Conservation (phyloP, 1,140 invertebrate species). For the Diorhabda sublineata region DNA sequence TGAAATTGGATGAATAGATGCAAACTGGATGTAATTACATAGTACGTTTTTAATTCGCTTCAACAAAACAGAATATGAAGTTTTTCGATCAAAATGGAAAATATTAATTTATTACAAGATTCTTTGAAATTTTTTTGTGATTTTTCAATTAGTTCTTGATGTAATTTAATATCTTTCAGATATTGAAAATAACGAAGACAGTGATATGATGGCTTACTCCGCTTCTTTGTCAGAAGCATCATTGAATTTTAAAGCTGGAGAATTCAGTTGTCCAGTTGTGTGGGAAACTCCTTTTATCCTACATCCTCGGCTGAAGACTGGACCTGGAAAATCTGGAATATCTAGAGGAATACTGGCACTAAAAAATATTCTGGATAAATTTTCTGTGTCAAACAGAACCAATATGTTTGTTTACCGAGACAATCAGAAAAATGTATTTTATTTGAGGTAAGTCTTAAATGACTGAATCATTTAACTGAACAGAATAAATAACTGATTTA, state of each 20-base stretch:
- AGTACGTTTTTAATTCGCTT: no score
- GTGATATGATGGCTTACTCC: slow-evolving; percentile 27
- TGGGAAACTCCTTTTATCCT: slow-evolving; percentile 69
- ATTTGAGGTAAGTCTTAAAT: slow-evolving; percentile 49
- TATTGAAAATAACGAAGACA: slow-evolving; percentile 37
- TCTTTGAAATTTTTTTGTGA: slow-evolving; percentile 4
- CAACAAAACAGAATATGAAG: no score
- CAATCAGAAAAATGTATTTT: slow-evolving; percentile 65
- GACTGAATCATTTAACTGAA: no score
- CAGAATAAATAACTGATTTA: no score
- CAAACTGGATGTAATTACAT: no score
- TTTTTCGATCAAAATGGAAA: no score
- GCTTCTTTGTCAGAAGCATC: slow-evolving; percentile 49
- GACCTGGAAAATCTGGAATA: slow-evolving; percentile 56
- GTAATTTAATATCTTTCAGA: slow-evolving; percentile 10
- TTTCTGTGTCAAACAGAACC: slow-evolving; percentile 69
- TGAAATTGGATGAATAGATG: no score
- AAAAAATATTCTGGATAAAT: slow-evolving; percentile 63
- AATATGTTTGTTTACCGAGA: slow-evolving; percentile 82
- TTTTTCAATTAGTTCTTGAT: no score
- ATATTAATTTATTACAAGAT: slow-evolving; percentile 13
- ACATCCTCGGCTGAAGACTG: slow-evolving; percentile 69
- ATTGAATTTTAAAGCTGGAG: slow-evolving; percentile 58
- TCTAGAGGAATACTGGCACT: slow-evolving; percentile 63
- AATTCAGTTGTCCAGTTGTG: slow-evolving; percentile 69